Percentiles rank a stretch among this genome's conserved stretches.
These are phyloP conservation scores for Bibio marci DNA, from an alignment of 2,888 invertebrate species.

Conservation along the genomic window DNA sequence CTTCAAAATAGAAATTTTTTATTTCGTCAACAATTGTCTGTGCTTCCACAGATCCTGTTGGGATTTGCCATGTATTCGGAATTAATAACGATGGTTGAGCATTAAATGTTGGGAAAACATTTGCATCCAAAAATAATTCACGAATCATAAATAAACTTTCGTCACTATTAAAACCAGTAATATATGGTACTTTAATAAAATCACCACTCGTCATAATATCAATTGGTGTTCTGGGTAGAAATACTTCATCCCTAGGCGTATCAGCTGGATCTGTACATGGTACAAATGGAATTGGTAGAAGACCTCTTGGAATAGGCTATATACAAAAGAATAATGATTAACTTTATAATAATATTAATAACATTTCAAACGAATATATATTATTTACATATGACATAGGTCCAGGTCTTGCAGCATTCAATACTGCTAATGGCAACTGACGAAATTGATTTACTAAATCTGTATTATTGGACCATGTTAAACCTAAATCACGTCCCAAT, in stretches of 20 bases:
- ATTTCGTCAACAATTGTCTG: conserved; percentile 5
- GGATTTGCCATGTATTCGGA: conserved; percentile 5
- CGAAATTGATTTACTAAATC: conserved; percentile 6
- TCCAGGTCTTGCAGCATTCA: conserved; percentile 2
- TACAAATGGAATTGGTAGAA: conserved; percentile 6
- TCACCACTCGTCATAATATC: conserved; percentile 6
- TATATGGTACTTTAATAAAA: conserved; percentile 9
- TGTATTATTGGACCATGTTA: conserved; percentile 31
- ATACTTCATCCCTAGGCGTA: conserved; percentile 2
- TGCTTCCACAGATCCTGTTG: background rate
- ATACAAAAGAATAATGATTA: background rate
- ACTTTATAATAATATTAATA: background rate
- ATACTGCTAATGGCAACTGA: background rate
- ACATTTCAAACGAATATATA: background rate
- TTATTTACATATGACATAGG: background rate
- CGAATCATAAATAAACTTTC: conserved; percentile 7
- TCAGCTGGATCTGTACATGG: conserved; percentile 7
- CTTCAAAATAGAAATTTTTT: conserved; percentile 7
- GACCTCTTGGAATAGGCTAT: conserved; percentile 7
- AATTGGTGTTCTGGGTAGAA: conserved; percentile 7
- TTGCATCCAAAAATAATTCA: conserved; percentile 2
- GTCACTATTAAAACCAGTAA: conserved; percentile 8
- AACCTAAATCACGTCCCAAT: conserved; percentile 40
- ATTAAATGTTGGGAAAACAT: conserved; percentile 2
- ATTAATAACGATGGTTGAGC: conserved; percentile 6